Evolutionary conservation across 2,113 vertebrate species (phyloP).

Genomic region (Cardinalis cardinalis): DNA sequence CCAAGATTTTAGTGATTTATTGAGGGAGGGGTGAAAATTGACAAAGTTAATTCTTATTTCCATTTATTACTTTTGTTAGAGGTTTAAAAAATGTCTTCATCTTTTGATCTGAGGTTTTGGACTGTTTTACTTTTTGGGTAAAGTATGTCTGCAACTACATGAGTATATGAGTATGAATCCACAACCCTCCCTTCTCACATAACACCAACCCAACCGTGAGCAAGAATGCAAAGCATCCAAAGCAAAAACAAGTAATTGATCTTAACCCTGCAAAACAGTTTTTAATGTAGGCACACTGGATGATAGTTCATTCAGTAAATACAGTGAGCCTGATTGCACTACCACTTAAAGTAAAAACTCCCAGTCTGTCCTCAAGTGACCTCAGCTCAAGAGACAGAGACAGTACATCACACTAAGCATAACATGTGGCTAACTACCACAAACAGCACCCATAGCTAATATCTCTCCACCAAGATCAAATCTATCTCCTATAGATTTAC

Average conservation of each 20-base stretch:
- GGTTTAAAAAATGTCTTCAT: slow-evolving; percentile 42
- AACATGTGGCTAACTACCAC: neutral
- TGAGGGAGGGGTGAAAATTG: slow-evolving; percentile 45
- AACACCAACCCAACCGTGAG: slow-evolving; percentile 43
- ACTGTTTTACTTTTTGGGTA: slow-evolving; percentile 2
- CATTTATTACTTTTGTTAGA: slow-evolving; percentile 53
- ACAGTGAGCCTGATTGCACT: neutral
- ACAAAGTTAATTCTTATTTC: slow-evolving; percentile 48
- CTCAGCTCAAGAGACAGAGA: neutral
- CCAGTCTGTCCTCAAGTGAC: neutral
- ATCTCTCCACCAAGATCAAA: neutral
- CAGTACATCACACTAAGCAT: neutral
- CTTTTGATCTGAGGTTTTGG: slow-evolving; percentile 58
- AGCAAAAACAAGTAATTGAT: slow-evolving; percentile 54
- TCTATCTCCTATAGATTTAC: neutral
- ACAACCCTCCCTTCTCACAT: slow-evolving; percentile 44
- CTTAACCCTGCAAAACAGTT: neutral
- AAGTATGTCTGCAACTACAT: slow-evolving; percentile 28
- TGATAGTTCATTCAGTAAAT: slow-evolving; percentile 17
- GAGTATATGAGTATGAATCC: neutral
- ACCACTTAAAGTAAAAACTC: neutral
- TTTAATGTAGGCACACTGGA: neutral
- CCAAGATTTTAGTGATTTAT: slow-evolving; percentile 52
- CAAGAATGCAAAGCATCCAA: slow-evolving; percentile 54
- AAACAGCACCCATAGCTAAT: neutral